Conservation (phyloP, 2,797 vertebrate genomes). For the Rhinophrynus dorsalis region DNA sequence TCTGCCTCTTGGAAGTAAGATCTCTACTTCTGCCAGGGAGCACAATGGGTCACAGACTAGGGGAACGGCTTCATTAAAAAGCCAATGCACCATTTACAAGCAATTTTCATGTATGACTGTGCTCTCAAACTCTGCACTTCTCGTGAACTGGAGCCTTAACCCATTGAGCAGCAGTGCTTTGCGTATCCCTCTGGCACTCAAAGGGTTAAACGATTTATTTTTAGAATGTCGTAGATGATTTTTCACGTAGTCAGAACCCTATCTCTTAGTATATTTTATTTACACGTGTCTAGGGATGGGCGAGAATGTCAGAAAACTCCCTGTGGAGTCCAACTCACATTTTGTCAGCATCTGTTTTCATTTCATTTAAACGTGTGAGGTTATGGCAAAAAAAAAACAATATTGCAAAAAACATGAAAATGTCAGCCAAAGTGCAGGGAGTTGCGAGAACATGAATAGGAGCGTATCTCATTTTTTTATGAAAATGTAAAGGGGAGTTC, state of each 20-base stretch:
- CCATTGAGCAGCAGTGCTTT: too few relatives aligned
- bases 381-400: not conserved
- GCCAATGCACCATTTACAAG: not conserved
- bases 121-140: not conserved
- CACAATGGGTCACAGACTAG: not conserved
- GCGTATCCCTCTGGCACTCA: too few relatives aligned
- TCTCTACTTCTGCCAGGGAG: not conserved
- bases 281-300: not conserved
- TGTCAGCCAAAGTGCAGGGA: constrained; percentile 15
- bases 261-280: constrained; percentile 14
- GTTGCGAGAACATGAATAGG: too few relatives aligned
- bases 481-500: too few relatives aligned
- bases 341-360: not conserved
- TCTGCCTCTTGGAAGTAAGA: not conserved
- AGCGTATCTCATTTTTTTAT: too few relatives aligned
- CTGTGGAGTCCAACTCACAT: not conserved
- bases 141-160: not conserved
- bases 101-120: not conserved
- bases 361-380: constrained; percentile 18
- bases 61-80: not conserved
- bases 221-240: not conserved
- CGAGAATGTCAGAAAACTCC: constrained; percentile 17
- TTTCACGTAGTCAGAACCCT: constrained; percentile 3
- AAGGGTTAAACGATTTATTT: not conserved
- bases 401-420: not conserved